Conservation (phyloP, 2,797 vertebrate genomes). For the Petrocephalus schoutedeni region DNA sequence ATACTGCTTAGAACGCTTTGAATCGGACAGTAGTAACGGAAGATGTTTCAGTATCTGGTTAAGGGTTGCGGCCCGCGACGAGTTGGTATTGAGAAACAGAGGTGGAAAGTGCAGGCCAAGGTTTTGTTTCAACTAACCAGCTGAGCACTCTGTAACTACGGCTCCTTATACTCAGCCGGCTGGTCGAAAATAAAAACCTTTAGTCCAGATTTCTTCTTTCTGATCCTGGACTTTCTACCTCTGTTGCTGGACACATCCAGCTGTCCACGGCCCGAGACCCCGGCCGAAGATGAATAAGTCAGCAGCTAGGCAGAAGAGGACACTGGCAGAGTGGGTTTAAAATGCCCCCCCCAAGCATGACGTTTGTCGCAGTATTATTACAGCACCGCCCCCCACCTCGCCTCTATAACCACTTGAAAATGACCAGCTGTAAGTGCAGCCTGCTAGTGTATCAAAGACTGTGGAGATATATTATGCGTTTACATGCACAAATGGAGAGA, state of each 20-base stretch:
- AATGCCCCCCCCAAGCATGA: neutral
- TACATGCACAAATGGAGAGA: neutral
- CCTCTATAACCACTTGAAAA: neutral
- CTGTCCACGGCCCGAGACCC: too few species aligned
- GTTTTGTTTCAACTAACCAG: neutral
- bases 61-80: neutral
- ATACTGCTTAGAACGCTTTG: conserved; percentile 29
- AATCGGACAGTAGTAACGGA: conserved; percentile 67
- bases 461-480: neutral
- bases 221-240: too few species aligned
- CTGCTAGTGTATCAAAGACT: neutral
- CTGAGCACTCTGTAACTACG: neutral
- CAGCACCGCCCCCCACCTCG: neutral
- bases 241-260: neutral
- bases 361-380: neutral
- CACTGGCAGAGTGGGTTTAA: neutral
- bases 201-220: too few species aligned
- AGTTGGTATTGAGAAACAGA: neutral
- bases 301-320: neutral
- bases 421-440: neutral
- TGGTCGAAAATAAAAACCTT: neutral
- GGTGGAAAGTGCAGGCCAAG: neutral
- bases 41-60: conserved; percentile 72
- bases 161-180: neutral
- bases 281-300: neutral